These are phyloP conservation scores for Rhineura floridana DNA, from an alignment of 2,113 vertebrate species.

Conservation along the genomic window DNA sequence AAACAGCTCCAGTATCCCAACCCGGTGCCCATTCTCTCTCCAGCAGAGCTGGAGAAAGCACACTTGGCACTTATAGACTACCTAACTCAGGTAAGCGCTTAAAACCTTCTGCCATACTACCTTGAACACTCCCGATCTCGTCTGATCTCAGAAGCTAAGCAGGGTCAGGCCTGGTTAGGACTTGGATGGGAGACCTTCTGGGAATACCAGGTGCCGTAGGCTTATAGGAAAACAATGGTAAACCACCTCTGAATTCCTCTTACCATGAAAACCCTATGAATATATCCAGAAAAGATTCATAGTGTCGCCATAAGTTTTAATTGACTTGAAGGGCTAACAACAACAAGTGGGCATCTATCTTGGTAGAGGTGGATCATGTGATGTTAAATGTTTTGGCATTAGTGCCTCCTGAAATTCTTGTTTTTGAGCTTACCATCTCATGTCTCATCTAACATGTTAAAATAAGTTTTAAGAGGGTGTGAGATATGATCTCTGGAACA, in stretches of 20 bases:
- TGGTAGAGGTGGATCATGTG: background rate
- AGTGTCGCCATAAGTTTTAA: too few relatives aligned
- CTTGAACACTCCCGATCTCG: too few relatives aligned
- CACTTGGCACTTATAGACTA: constrained; percentile 97
- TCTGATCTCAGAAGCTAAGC: too few relatives aligned
- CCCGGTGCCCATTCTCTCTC: constrained; percentile 88
- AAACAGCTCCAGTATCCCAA: constrained; percentile 98
- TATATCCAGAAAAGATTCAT: too few relatives aligned
- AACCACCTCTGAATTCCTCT: too few relatives aligned
- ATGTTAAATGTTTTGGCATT: background rate
- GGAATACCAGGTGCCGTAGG: too few relatives aligned
- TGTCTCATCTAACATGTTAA: background rate
- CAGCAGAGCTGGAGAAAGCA: constrained; percentile 93
- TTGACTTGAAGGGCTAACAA: too few relatives aligned
- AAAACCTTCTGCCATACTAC: too few relatives aligned
- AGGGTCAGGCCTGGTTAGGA: too few relatives aligned
- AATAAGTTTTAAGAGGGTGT: background rate
- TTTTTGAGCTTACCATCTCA: background rate
- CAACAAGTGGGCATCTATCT: background rate
- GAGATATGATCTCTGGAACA: background rate
- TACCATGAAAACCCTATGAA: too few relatives aligned
- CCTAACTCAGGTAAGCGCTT: constrained; percentile 88
- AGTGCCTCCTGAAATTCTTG: background rate
- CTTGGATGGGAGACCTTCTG: too few relatives aligned
- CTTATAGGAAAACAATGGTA: too few relatives aligned